Evolutionary conservation across 2,888 invertebrate species (phyloP).

Genomic region (Thymelicus sylvestris): DNA sequence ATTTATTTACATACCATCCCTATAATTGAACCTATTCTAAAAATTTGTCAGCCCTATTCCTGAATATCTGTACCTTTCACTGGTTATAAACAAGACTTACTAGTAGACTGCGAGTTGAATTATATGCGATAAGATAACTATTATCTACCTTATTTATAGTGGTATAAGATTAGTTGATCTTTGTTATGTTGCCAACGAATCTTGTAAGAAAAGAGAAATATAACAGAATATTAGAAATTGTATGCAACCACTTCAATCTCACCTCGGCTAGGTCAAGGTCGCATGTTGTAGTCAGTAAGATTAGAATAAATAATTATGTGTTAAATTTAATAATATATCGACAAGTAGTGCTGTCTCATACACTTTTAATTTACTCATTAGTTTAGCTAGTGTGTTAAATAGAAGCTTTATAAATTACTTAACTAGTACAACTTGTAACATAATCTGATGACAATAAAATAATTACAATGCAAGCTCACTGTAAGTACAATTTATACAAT

Average conservation of each 20-base stretch:
- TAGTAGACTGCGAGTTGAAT: too few relatives aligned
- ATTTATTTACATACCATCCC: too few relatives aligned
- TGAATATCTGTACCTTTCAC: too few relatives aligned
- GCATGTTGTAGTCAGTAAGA: slow-evolving; percentile 50
- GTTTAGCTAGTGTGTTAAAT: slow-evolving; percentile 3
- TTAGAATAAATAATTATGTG: slow-evolving; percentile 21
- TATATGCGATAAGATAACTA: too few relatives aligned
- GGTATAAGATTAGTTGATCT: neutral
- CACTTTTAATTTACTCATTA: slow-evolving; percentile 25
- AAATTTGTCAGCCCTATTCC: neutral
- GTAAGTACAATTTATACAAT: neutral
- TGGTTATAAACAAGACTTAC: too few relatives aligned
- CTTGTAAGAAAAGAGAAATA: slow-evolving; percentile 42
- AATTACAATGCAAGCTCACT: neutral
- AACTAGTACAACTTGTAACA: neutral
- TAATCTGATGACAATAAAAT: neutral
- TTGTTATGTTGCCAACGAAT: neutral
- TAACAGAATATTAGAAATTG: slow-evolving; percentile 45
- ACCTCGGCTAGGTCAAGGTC: slow-evolving; percentile 46
- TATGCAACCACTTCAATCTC: slow-evolving; percentile 52
- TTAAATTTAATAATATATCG: slow-evolving; percentile 22
- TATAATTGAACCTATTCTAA: neutral
- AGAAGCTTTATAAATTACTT: slow-evolving; percentile 6
- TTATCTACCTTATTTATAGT: neutral
- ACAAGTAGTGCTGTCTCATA: slow-evolving; percentile 36